Base-by-base conservation (phyloP, 2,888 invertebrate genomes). In the Margaritifera margaritifera region DNA sequence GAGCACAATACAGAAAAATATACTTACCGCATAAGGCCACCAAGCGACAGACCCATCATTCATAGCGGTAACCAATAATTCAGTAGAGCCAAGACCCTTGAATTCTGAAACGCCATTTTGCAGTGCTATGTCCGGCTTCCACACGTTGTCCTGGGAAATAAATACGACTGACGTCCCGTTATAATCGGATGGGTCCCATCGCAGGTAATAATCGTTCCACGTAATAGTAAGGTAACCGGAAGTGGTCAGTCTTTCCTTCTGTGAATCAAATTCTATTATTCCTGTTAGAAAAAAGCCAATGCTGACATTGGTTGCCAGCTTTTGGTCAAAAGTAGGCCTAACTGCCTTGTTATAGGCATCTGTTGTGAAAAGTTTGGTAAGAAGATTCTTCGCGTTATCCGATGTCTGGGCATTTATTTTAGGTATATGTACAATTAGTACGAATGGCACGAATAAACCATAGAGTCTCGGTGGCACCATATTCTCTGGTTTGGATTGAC, bases 201-300 rank as follows among this genome's bases (percentile, higher is more conserved):
- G 42, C 22, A 75, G 52, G 27, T 65, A 69, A 31, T 69, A 65
- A 25, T 75, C 75, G 8, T 63, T 24, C 75, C 75, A 75, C 2
- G 24, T 24, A 8, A 75, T 69, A 58, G n/a, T 59, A 20, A 75
- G 63, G 56, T 65, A 75, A 5, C 69, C 71, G 8, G 71, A 72
- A 5, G 71, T 69, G 59, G 71, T 71, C 42, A 75, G 27, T 1
- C 66, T 68, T 59, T 75, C 75, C 31, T 71, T 65, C 5, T 62
- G 62, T 56, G 69, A 71, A 22, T 66, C 61, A 2, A 75, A 55
- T n/a, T 64, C 68, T 52, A 72, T 69, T 27, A 75, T 69, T 18
- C 58, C 22, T 24, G 68, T 57, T 27, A 75, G 53, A 52, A 63
- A 63, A 5, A 71, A 69, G 50, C 59, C 67, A 3, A 75, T 61